Evolutionary conservation across 2,888 invertebrate genomes (phyloP).

Genomic region (Drosophila robusta): DNA sequence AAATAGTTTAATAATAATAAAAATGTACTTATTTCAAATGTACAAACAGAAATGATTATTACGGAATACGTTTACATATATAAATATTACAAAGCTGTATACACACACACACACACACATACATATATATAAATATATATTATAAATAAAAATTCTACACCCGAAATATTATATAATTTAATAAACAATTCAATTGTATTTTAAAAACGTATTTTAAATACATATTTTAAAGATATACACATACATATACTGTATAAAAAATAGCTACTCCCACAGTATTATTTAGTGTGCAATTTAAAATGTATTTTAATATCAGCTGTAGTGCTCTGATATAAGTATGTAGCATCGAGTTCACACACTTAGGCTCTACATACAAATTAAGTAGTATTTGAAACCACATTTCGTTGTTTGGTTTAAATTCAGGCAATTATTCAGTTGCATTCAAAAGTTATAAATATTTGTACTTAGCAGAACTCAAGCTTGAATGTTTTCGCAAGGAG

Average conservation of each 20-base stretch:
- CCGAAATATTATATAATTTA: constrained; percentile 17
- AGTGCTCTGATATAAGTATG: constrained; percentile 13
- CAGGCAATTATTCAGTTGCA: neutral
- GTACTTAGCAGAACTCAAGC: constrained; percentile 20
- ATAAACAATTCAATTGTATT: constrained; percentile 33
- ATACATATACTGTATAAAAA: constrained; percentile 31
- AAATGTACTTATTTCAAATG: constrained; percentile 29
- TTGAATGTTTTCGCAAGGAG: constrained; percentile 12
- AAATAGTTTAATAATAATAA: constrained; percentile 32
- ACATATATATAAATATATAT: constrained; percentile 7
- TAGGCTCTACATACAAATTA: neutral
- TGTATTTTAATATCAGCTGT: constrained; percentile 30
- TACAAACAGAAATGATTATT: constrained; percentile 19
- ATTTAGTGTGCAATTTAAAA: constrained; percentile 54
- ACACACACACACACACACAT: constrained; percentile 16
- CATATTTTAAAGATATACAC: constrained; percentile 28
- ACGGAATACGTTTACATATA: constrained; percentile 17
- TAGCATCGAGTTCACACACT: constrained; percentile 4
- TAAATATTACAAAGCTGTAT: constrained; percentile 17
- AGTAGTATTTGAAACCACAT: constrained; percentile 4
- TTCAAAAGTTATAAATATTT: neutral
- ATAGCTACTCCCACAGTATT: constrained; percentile 53
- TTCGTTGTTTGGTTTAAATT: neutral
- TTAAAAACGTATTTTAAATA: constrained; percentile 35
- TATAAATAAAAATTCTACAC: neutral